Evolutionary conservation across 2,113 vertebrate species (phyloP), one percentile per base, ranked within the genome.

Genomic region (Gila orcuttii): DNA sequence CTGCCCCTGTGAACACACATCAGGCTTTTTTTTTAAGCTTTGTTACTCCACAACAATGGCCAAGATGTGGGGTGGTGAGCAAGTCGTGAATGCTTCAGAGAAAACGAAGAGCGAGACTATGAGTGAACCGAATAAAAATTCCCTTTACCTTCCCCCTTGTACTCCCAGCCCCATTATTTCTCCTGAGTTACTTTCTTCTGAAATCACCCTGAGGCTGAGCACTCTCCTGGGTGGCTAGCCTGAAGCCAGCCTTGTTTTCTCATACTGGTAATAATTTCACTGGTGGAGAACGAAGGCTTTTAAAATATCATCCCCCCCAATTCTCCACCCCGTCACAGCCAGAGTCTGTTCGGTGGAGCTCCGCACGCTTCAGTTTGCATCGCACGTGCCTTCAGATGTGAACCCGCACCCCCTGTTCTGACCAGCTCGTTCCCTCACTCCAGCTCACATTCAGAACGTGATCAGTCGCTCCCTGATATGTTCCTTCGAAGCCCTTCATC

Each of bases 141-240:
- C 89, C 89, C 92, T 90, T 88, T 92, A 94, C 92, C 68, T 78
- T 91, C 86, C 75, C 75, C 85, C 64, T 88, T 76, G 71, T 85
- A 83, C 89, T 88, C 91, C 91, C 89, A 85, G 86, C 92, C 92
- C 91, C 92, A 93, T 94, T 93, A 93, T 92, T 93, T 88, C 90
- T 93, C 88, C 88, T 68, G 36, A 84, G 90, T 91, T 92, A 87
- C 93, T 92, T 91, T 95, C 92, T 94, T 93, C 91, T 94, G 93
- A 92, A 94, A 92, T 90, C 86, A 68, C 93, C 94, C 93, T n/a
- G 88, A 93, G 95, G 95, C 94, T 73, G 89, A 91, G 90, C 89
- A 8, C 92, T 95, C 94, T 95, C 95, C 90, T 94, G 94, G 94
- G 94, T 93, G 94, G 94, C 92, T 93, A 89, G 82, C 93, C 94